Conservation (phyloP, 2,113 vertebrate genomes). For the Coryphaenoides rupestris region DNA sequence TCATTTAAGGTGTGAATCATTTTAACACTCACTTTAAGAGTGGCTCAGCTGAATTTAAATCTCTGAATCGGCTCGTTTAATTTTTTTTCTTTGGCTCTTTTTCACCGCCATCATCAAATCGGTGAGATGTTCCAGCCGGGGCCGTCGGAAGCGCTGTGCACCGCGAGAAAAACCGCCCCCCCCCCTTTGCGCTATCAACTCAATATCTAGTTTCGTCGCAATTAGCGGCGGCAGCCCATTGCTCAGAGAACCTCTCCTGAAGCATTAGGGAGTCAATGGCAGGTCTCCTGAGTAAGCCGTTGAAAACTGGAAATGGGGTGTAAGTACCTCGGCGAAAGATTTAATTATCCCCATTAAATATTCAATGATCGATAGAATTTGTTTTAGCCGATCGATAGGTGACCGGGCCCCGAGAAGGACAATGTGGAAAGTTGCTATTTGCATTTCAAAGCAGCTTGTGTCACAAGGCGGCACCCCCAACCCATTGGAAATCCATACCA, state of each 20-base stretch:
- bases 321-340: slow-evolving; percentile 70
- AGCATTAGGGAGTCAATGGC: slow-evolving; percentile 50
- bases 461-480: slow-evolving; percentile 55
- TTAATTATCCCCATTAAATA: slow-evolving; percentile 81
- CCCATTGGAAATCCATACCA: slow-evolving; percentile 80
- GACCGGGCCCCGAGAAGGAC: slow-evolving; percentile 69
- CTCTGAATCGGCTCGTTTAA: no score
- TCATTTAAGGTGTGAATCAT: no score
- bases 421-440: slow-evolving; percentile 81
- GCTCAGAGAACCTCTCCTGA: slow-evolving; percentile 23
- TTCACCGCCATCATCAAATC: no score
- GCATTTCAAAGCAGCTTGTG: slow-evolving; percentile 77
- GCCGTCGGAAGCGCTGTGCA: no score
- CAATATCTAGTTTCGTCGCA: slow-evolving; percentile 40
- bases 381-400: slow-evolving; percentile 78
- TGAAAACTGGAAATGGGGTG: slow-evolving; percentile 67
- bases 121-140: no score
- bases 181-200: neutral
- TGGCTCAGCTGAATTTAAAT: no score
- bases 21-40: no score
- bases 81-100: no score
- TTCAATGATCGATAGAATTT: slow-evolving; percentile 81
- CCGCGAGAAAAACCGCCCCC: no score
- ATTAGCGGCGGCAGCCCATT: slow-evolving; percentile 30
- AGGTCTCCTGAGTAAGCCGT: slow-evolving; percentile 56